Evolutionary conservation across 1,140 invertebrate genomes (phyloP).

Genomic region (Bombus ignitus): DNA sequence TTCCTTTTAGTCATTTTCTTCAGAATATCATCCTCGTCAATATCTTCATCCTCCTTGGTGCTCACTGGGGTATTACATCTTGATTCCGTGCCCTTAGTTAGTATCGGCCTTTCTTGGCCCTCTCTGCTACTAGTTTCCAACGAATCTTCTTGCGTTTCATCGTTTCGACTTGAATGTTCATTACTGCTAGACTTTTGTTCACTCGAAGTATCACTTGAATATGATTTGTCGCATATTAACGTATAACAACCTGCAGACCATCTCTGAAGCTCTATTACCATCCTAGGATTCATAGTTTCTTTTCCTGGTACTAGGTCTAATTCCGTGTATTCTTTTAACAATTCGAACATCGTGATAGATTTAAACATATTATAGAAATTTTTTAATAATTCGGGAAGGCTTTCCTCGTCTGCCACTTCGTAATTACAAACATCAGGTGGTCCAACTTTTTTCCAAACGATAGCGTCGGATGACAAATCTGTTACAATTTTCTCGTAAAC

Average conservation of each 20-base stretch:
- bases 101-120: slow-evolving; percentile 62
- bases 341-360: slow-evolving; percentile 82
- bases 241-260: slow-evolving; percentile 87
- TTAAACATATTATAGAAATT: slow-evolving; percentile 82
- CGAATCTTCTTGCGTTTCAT: slow-evolving; percentile 82
- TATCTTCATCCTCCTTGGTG: slow-evolving; percentile 37
- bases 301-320: slow-evolving; percentile 82
- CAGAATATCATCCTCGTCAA: slow-evolving; percentile 29
- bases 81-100: not conserved
- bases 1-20: slow-evolving; percentile 2
- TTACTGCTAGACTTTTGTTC: slow-evolving; percentile 8
- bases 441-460: slow-evolving; percentile 84
- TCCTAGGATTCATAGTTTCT: slow-evolving; percentile 73
- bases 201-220: slow-evolving; percentile 37
- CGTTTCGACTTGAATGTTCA: slow-evolving; percentile 37
- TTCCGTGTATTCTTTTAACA: slow-evolving; percentile 86
- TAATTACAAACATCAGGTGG: slow-evolving; percentile 86
- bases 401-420: slow-evolving; percentile 82
- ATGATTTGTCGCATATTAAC: slow-evolving; percentile 75
- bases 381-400: slow-evolving; percentile 78
- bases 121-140: slow-evolving; percentile 66
- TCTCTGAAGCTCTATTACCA: slow-evolving; percentile 86
- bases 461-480: slow-evolving; percentile 79
- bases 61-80: not conserved
- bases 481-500: slow-evolving; percentile 80